Conservation (phyloP, 1,140 invertebrate genomes). For the Bombus vancouverensis region DNA sequence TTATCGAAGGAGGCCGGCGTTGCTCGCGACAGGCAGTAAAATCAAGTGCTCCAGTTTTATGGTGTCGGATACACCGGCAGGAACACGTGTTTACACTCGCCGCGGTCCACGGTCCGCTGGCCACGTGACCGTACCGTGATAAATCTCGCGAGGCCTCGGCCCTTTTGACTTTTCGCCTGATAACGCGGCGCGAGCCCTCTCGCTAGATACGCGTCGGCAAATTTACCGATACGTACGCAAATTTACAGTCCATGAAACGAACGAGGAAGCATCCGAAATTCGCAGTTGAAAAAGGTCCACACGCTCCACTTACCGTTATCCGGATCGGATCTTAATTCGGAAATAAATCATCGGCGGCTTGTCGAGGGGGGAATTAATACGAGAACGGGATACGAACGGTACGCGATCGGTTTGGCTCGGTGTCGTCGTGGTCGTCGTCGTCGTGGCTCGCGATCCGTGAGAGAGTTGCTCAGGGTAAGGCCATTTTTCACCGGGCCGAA, state of each 20-base stretch:
- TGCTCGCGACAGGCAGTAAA: slow-evolving; percentile 60
- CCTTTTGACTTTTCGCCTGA: slow-evolving; percentile 53
- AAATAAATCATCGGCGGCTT: slow-evolving; percentile 59
- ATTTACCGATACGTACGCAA: not conserved
- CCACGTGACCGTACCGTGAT: slow-evolving; percentile 62
- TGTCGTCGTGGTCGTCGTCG: not conserved
- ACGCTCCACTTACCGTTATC: slow-evolving; percentile 30
- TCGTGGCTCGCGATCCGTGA: not conserved
- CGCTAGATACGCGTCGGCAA: slow-evolving; percentile 5
- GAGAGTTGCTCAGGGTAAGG: not conserved
- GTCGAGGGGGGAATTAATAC: slow-evolving; percentile 46
- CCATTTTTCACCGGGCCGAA: slow-evolving; percentile 19
- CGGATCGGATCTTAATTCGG: slow-evolving; percentile 51
- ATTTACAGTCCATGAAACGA: not conserved
- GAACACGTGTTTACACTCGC: slow-evolving; percentile 65
- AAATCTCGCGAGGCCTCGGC: slow-evolving; percentile 55
- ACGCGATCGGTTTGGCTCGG: not conserved
- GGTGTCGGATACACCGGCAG: slow-evolving; percentile 57
- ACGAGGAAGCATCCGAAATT: not conserved
- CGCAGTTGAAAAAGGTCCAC: not conserved
- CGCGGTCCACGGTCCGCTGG: slow-evolving; percentile 53
- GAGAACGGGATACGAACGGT: not conserved
- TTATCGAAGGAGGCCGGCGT: slow-evolving; percentile 52
- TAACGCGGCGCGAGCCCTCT: slow-evolving; percentile 42
- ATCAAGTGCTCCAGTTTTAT: slow-evolving; percentile 71